Evolutionary conservation across 1,140 invertebrate genomes (phyloP).

Genomic region (Yoshiicerus persimilis): DNA sequence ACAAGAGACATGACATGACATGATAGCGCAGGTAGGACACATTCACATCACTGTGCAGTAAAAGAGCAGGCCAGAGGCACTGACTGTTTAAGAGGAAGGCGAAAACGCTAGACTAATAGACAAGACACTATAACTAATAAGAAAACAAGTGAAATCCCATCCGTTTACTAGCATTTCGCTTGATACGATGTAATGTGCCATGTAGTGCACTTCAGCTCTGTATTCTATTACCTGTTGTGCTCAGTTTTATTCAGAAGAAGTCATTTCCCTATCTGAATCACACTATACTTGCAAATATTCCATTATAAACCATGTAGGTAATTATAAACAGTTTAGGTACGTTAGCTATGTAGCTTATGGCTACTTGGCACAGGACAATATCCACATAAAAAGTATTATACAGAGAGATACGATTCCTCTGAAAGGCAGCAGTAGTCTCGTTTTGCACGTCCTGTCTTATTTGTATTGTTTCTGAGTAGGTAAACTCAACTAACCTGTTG

Average conservation of each 20-base stretch:
- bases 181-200: not conserved
- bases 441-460: not conserved
- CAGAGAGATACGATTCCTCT: not conserved
- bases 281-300: not conserved
- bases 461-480: not conserved
- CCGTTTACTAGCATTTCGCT: not conserved
- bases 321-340: not conserved
- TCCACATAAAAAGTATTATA: not conserved
- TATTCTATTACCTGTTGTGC: not conserved
- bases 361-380: not conserved
- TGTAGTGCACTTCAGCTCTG: not conserved
- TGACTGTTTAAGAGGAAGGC: conserved; percentile 1
- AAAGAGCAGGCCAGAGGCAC: not conserved
- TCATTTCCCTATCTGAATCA: conserved; percentile 3
- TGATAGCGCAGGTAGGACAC: not conserved
- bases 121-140: not conserved
- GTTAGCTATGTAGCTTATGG: not conserved
- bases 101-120: not conserved
- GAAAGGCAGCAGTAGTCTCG: not conserved
- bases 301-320: not conserved
- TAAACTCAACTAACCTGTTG: not conserved
- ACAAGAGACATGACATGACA: not conserved
- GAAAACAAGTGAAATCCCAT: conserved; percentile 22
- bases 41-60: not conserved
- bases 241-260: not conserved